These are phyloP conservation scores for Trisateles emortualis DNA, from an alignment of 2,888 invertebrate species.

Conservation along the genomic window DNA sequence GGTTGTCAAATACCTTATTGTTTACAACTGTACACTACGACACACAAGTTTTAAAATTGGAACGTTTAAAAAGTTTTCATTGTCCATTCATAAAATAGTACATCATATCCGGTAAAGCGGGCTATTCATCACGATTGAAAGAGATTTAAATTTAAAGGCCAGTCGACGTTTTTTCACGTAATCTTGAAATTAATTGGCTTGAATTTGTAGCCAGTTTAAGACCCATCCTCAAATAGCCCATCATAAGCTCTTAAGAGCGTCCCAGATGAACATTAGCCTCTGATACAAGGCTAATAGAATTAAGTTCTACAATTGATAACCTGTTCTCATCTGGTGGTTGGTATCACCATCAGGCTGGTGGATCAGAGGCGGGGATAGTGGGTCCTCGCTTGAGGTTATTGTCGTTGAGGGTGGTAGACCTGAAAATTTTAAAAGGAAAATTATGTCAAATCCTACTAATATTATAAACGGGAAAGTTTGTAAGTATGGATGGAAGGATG, in stretches of 20 bases:
- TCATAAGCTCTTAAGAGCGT: constrained; percentile 56
- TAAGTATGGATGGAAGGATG: too few species aligned
- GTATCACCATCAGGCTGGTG: constrained; percentile 63
- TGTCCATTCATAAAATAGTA: background rate
- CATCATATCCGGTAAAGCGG: constrained; percentile 28
- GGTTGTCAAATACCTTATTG: too few species aligned
- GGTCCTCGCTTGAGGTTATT: constrained; percentile 74
- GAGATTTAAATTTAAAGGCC: background rate
- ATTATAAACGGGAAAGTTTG: too few species aligned
- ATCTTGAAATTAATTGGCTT: constrained; percentile 19
- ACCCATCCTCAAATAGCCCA: constrained; percentile 49
- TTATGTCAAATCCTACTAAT: too few species aligned
- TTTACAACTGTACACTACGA: background rate
- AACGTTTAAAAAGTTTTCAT: background rate
- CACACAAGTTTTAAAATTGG: background rate
- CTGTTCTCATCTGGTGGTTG: constrained; percentile 61
- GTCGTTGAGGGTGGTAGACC: constrained; percentile 76
- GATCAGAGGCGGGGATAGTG: constrained; percentile 74
- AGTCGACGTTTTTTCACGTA: constrained; percentile 11
- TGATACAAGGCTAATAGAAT: constrained; percentile 59
- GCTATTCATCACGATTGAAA: constrained; percentile 29
- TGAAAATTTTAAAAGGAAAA: too few species aligned
- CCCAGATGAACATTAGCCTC: constrained; percentile 53
- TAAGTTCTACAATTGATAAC: constrained; percentile 76
- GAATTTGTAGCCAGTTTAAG: constrained; percentile 43